phyloP scores from a whole-genome alignment of 2,797 vertebrate genomes.

The Alfaro cultratus region DNA sequence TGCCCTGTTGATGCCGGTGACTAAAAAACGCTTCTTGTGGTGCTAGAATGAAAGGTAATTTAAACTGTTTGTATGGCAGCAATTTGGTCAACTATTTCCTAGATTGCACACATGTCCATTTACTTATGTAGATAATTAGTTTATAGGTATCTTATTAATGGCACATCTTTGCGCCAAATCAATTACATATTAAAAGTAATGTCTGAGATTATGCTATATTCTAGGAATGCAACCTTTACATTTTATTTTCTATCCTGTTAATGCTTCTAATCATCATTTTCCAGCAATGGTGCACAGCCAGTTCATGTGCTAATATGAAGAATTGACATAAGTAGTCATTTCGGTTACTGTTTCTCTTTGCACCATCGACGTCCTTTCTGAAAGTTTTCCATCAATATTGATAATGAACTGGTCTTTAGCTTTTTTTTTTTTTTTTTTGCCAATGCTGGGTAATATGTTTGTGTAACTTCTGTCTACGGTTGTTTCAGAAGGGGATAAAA shows the following conservation, averaged over 20 bases:
- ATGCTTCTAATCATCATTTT: background rate
- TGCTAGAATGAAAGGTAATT: background rate
- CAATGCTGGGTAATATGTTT: conserved; percentile 13
- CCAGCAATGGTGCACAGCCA: background rate
- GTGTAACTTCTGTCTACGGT: conserved; percentile 12
- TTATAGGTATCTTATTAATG: background rate
- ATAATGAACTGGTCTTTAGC: background rate
- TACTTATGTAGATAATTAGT: background rate
- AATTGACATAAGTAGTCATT: background rate
- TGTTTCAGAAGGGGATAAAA: conserved; percentile 14
- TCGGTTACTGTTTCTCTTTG: background rate
- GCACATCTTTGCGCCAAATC: conserved; percentile 1
- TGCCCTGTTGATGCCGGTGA: background rate
- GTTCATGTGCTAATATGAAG: background rate
- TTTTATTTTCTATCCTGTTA: background rate
- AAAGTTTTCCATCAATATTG: background rate
- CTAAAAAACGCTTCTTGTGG: background rate
- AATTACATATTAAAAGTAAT: conserved; percentile 13
- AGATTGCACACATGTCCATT: background rate
- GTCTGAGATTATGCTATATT: conserved; percentile 26
- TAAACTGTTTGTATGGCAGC: background rate
- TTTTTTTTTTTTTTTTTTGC: too few species aligned
- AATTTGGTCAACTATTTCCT: background rate
- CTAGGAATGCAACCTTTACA: conserved; percentile 21
- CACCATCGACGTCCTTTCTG: background rate